These are phyloP conservation scores for Huso huso DNA, from an alignment of 2,797 vertebrate genomes.

Conservation along the genomic window DNA sequence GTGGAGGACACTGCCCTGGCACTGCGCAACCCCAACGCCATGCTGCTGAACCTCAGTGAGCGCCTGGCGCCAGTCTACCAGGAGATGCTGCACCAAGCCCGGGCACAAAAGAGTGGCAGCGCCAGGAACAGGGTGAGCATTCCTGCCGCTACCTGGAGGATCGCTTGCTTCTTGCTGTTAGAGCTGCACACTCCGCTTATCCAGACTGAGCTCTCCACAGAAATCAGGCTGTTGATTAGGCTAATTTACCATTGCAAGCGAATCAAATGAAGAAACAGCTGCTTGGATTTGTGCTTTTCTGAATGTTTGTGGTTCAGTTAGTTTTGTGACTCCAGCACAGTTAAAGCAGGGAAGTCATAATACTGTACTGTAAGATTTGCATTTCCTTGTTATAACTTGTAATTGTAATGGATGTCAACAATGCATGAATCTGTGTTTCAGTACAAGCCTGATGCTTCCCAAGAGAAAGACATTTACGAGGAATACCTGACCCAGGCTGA, in stretches of 20 bases:
- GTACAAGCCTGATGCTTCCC: conserved; percentile 33
- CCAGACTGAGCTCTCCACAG: no score
- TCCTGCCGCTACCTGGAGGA: background rate
- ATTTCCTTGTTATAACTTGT: no score
- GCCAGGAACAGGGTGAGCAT: conserved; percentile 49
- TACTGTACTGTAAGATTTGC: no score
- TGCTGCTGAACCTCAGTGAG: conserved; percentile 56
- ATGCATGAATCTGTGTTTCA: conserved; percentile 16
- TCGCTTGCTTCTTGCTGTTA: no score
- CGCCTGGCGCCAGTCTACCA: conserved; percentile 66
- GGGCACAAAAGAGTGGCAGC: conserved; percentile 53
- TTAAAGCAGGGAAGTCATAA: no score
- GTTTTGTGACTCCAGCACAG: no score
- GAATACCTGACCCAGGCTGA: conserved; percentile 75
- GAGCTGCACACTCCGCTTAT: background rate
- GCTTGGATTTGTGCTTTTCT: no score
- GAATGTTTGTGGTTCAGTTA: no score
- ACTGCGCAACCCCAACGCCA: conserved; percentile 70
- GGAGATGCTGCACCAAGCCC: conserved; percentile 65
- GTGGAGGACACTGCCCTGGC: conserved; percentile 49
- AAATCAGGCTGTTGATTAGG: no score
- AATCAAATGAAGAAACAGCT: no score
- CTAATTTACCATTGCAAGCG: no score
- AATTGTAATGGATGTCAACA: background rate
- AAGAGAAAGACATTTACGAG: conserved; percentile 76